phyloP scores from a whole-genome alignment of 2,888 invertebrate species.

The Cheilosia vernalis region DNA sequence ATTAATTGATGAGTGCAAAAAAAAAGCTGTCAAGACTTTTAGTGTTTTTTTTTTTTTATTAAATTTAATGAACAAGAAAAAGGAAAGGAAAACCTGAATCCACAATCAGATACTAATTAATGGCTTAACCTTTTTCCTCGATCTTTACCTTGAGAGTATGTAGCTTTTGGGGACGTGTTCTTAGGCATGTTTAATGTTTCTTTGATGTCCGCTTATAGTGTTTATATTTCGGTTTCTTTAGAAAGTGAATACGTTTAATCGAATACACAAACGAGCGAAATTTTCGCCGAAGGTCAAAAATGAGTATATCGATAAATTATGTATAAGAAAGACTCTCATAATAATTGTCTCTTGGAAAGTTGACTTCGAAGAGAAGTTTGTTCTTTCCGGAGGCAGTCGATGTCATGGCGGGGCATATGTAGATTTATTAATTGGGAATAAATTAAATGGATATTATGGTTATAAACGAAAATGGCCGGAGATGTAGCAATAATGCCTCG shows the following conservation, averaged over 20 bases:
- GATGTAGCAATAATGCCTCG: not conserved
- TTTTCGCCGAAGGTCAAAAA: conserved; percentile 1
- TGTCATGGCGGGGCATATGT: not conserved
- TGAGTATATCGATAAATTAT: not conserved
- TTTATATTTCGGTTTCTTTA: too few relatives aligned
- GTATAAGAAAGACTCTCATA: too few relatives aligned
- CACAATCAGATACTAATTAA: conserved; percentile 38
- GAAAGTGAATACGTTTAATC: too few relatives aligned
- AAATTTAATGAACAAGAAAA: not conserved
- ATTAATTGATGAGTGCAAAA: conserved; percentile 24
- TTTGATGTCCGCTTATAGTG: too few relatives aligned
- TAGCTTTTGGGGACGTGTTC: conserved; percentile 22
- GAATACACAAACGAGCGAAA: too few relatives aligned
- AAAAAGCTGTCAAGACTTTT: not conserved
- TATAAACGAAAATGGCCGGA: conserved; percentile 1
- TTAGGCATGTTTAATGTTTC: not conserved
- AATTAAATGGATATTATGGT: conserved; percentile 16
- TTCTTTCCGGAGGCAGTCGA: conserved; percentile 1
- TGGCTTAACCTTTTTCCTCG: conserved; percentile 11
- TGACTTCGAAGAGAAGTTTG: too few relatives aligned
- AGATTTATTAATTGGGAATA: conserved; percentile 16
- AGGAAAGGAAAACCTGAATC: conserved; percentile 17
- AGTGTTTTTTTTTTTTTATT: not conserved
- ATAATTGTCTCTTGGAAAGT: too few relatives aligned
- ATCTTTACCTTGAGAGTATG: conserved; percentile 15